Evolutionary conservation across 2,797 vertebrate genomes (phyloP).

Genomic region (Sebastes taczanowskii): DNA sequence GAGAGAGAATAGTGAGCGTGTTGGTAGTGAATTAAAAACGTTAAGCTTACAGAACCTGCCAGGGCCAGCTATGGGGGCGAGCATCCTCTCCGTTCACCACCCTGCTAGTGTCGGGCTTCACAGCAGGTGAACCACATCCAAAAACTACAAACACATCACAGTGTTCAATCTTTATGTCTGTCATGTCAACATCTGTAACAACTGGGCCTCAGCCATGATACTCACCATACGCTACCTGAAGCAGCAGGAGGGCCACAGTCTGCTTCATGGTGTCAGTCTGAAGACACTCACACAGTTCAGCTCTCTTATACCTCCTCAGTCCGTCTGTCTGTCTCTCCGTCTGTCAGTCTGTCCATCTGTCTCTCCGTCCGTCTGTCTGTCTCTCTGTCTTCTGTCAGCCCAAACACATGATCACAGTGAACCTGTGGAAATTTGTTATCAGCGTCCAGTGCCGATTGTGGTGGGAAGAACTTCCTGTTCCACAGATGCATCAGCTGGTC

Average conservation of each 20-base stretch:
- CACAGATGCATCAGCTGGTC: constrained; percentile 54
- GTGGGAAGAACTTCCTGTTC: constrained; percentile 67
- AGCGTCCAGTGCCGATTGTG: constrained; percentile 24
- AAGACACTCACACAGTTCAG: not conserved
- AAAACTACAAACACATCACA: constrained; percentile 44
- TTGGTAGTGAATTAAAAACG: not conserved
- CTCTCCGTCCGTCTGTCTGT: not conserved
- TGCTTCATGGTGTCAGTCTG: constrained; percentile 51
- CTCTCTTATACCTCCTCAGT: constrained; percentile 59
- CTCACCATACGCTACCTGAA: constrained; percentile 67
- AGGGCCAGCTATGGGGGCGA: constrained; percentile 74
- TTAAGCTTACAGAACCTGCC: constrained; percentile 64
- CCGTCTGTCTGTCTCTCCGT: not conserved
- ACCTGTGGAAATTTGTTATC: constrained; percentile 57
- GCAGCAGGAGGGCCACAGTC: constrained; percentile 61
- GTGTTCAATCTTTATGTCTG: too few species aligned
- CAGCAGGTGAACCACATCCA: constrained; percentile 70
- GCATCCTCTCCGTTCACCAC: constrained; percentile 77
- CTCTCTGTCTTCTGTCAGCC: not conserved
- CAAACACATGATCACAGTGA: not conserved
- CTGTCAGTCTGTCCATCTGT: not conserved
- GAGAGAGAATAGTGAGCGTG: not conserved
- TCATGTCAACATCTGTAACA: not conserved
- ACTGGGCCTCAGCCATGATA: not conserved
- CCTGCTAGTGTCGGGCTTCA: constrained; percentile 57